Evolutionary conservation across 2,797 vertebrate species (phyloP), one percentile per base, ranked within the genome.

Genomic region (Meda fulgida): DNA sequence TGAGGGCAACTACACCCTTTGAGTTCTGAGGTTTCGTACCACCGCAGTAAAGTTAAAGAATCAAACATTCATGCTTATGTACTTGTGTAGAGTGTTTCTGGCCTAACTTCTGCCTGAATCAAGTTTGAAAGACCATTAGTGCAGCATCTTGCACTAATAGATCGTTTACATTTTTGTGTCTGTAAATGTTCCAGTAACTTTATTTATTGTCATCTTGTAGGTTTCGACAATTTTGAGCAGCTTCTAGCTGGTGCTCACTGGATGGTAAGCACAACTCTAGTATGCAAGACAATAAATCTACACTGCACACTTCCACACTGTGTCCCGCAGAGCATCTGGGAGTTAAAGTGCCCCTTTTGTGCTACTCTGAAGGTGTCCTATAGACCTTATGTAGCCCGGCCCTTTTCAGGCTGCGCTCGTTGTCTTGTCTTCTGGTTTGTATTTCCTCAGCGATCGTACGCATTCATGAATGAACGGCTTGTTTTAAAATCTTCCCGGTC

Each of bases 171-270:
- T 26, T 38, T 55, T 75, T 18, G 26, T 48, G 18, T 16, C 19
- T 71, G 8, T 43, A 43, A 34, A 70, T 34, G 10, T 11, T 40
- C 4, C 23, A 29, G 7, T 60, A 26, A 46, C 26, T 63, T 40
- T 16, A 63, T 18, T 53, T 43, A 29, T 48, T 83, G 19, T 73
- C 1, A 5, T 83, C 36, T 31, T 84, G 10, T 89, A 99, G 98
- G 98, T 83, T 99, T 96, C 90, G 97, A 99, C 87, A 98, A 98
- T 94, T 99, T 97, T 71, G 96, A 97, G 93, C 96, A 94, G 89
- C 95, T 99, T 89, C 95, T 99, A 46, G 94, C 96, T 0, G 98
- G 98, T 86, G 98, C 97, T 89, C 98, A 99, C 87, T 99, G 97
- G 97, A 99, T 99, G 98, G 98, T 99, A 92, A 91, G 95, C 91